These are phyloP conservation scores for Diadegma fenestrale DNA, from an alignment of 2,888 invertebrate species.

Conservation along the genomic window DNA sequence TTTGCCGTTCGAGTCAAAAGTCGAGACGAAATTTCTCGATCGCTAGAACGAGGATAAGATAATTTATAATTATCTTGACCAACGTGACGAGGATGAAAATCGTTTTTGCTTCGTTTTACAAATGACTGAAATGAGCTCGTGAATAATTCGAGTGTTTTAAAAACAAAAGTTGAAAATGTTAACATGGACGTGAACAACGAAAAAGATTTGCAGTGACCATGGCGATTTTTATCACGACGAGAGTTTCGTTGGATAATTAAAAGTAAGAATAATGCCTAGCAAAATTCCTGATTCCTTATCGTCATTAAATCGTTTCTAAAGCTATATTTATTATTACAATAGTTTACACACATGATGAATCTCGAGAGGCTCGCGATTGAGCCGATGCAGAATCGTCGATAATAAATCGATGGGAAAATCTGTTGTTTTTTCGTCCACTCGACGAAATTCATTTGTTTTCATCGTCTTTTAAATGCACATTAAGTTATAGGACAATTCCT, in stretches of 20 bases:
- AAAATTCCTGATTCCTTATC: constrained; percentile 32
- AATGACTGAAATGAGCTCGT: not conserved
- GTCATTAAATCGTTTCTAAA: constrained; percentile 27
- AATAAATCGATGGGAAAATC: constrained; percentile 13
- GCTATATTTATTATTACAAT: constrained; percentile 31
- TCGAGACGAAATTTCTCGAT: not conserved
- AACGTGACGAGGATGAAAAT: constrained; percentile 4
- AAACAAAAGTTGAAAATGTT: constrained; percentile 2
- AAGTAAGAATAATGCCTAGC: constrained; percentile 33
- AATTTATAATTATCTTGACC: constrained; percentile 43
- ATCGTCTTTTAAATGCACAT: constrained; percentile 74
- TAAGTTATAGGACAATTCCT: constrained; percentile 73
- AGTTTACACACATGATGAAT: constrained; percentile 13
- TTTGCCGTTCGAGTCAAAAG: not conserved
- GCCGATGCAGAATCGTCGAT: not conserved
- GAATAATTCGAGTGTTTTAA: not conserved
- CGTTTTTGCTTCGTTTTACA: not conserved
- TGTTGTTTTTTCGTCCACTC: constrained; percentile 22
- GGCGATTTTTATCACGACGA: constrained; percentile 42
- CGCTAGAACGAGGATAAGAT: constrained; percentile 10
- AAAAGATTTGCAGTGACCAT: constrained; percentile 30
- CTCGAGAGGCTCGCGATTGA: constrained; percentile 12
- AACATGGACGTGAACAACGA: constrained; percentile 19
- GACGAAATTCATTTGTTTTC: constrained; percentile 42
- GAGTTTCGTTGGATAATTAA: constrained; percentile 28